phyloP scores from a whole-genome alignment of 2,888 invertebrate genomes.

The Spialia ferax region DNA sequence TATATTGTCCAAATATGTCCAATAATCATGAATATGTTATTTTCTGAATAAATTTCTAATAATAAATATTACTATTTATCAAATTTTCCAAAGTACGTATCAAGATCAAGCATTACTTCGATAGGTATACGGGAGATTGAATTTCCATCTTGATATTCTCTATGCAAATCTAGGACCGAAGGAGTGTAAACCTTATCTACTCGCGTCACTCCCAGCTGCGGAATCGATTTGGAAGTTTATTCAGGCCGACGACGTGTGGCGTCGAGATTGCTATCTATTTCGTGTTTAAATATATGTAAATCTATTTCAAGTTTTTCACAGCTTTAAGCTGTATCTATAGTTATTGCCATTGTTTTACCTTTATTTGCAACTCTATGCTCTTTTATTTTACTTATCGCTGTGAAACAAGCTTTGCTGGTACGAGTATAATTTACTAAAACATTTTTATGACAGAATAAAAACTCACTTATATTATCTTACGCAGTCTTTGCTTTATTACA shows the following conservation, averaged over 20 bases:
- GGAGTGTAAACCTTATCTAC: slow-evolving; percentile 68
- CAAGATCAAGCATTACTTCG: slow-evolving; percentile 36
- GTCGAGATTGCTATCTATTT: slow-evolving; percentile 74
- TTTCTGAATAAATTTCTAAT: background rate
- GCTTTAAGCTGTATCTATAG: background rate
- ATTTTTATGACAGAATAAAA: background rate
- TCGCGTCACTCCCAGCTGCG: slow-evolving; percentile 82
- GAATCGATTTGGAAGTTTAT: slow-evolving; percentile 85
- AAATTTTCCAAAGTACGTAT: background rate
- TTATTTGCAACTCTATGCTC: background rate
- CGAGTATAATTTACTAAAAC: background rate
- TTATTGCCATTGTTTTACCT: background rate
- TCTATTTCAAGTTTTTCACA: slow-evolving; percentile 13
- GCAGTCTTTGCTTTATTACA: background rate
- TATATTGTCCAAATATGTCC: no score
- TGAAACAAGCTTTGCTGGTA: no score
- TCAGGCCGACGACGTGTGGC: slow-evolving; percentile 82
- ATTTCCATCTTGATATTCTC: slow-evolving; percentile 70
- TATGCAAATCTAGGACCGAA: slow-evolving; percentile 78
- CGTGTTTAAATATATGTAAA: slow-evolving; percentile 49
- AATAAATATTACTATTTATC: background rate
- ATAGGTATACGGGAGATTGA: slow-evolving; percentile 41
- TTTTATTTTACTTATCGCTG: background rate
- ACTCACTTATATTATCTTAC: background rate
- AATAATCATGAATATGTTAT: no score